Conservation (phyloP, 2,888 invertebrate species). For the Melanostoma mellinum region DNA sequence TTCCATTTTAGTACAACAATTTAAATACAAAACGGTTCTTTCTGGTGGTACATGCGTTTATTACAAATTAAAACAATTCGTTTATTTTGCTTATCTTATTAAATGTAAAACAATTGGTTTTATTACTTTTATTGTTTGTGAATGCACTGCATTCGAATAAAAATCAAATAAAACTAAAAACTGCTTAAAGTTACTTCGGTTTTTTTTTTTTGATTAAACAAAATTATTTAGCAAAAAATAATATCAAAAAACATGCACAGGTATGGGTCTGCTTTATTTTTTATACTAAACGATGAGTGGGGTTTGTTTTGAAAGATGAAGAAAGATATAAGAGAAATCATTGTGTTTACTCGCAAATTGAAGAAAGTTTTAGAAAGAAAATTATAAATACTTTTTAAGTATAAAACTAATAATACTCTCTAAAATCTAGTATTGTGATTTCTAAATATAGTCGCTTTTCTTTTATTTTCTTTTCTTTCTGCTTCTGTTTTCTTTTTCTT, state of each 20-base stretch:
- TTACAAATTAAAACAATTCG: slow-evolving; percentile 24
- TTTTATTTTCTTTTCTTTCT: slow-evolving; percentile 40
- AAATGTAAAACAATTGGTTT: slow-evolving; percentile 19
- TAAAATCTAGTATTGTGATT: slow-evolving; percentile 70
- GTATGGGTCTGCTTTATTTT: slow-evolving; percentile 6
- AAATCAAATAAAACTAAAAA: slow-evolving; percentile 35
- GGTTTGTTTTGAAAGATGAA: background rate
- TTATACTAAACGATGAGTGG: background rate
- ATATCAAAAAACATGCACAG: slow-evolving; percentile 65
- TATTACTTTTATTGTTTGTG: slow-evolving; percentile 10
- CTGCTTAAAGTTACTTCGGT: slow-evolving; percentile 42
- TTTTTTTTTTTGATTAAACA: slow-evolving; percentile 21
- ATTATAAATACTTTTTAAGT: slow-evolving; percentile 68
- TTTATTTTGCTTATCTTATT: slow-evolving; percentile 15
- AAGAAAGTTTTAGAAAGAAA: slow-evolving; percentile 66
- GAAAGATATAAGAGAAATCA: slow-evolving; percentile 31
- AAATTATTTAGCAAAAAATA: slow-evolving; percentile 29
- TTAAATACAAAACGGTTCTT: slow-evolving; percentile 69
- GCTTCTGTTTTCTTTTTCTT: slow-evolving; percentile 21
- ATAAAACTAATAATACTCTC: slow-evolving; percentile 73
- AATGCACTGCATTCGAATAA: slow-evolving; percentile 66
- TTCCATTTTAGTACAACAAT: slow-evolving; percentile 55
- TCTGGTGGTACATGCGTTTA: slow-evolving; percentile 68
- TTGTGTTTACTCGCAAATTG: slow-evolving; percentile 40
- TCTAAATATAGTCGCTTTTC: slow-evolving; percentile 29